Percentiles rank a stretch among this genome's conserved stretches.
Conservation (phyloP, 1,140 invertebrate species). For the Euwallacea similis region DNA sequence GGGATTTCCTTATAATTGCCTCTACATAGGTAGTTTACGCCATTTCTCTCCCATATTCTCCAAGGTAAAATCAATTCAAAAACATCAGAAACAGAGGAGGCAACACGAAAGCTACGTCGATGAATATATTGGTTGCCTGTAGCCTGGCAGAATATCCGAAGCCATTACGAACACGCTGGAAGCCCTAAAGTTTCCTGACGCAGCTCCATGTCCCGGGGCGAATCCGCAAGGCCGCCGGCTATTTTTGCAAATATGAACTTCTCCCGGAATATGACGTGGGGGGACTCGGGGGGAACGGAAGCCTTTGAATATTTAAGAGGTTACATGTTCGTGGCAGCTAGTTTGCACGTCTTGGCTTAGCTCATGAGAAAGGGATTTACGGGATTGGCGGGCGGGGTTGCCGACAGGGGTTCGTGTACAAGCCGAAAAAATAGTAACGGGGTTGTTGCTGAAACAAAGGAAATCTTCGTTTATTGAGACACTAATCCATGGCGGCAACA, state of each 20-base stretch:
- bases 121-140: conserved; percentile 27
- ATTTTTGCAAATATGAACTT: conserved; percentile 28
- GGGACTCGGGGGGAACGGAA: neutral
- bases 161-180: conserved; percentile 29
- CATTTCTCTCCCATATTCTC: too few relatives aligned
- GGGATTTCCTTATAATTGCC: too few relatives aligned
- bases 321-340: conserved; percentile 8
- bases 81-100: conserved; percentile 10
- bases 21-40: too few relatives aligned
- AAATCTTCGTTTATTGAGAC: too few relatives aligned
- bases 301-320: conserved; percentile 23
- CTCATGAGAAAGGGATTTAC: conserved; percentile 1
- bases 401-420: too few relatives aligned
- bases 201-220: conserved; percentile 29
- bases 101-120: conserved; percentile 11
- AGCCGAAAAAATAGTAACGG: neutral
- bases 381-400: too few relatives aligned
- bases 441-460: too few relatives aligned
- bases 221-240: conserved; percentile 31
- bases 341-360: conserved; percentile 7
- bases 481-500: too few relatives aligned
- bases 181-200: conserved; percentile 31
- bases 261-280: conserved; percentile 4
- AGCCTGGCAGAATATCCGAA: conserved; percentile 24
- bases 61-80: conserved; percentile 12